Conservation (phyloP, 2,797 vertebrate species). For the Schizopygopsis pylzovi region DNA sequence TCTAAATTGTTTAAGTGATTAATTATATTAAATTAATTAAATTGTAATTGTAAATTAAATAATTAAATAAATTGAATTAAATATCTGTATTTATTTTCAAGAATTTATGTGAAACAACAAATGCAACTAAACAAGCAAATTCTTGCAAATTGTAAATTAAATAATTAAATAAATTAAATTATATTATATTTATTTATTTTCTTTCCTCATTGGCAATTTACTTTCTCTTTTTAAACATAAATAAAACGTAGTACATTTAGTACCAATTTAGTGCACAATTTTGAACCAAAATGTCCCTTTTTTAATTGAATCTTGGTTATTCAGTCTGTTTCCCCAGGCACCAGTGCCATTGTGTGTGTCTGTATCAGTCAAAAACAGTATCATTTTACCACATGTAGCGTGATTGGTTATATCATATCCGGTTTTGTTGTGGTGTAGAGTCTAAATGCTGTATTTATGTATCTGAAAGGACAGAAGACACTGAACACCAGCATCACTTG, state of each 20-base stretch:
- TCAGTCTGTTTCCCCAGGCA: neutral
- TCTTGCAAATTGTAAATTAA: neutral
- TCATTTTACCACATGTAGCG: neutral
- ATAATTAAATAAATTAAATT: neutral
- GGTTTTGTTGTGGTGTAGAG: neutral
- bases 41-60: neutral
- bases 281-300: neutral
- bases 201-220: neutral
- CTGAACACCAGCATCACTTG: constrained; percentile 15
- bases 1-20: neutral
- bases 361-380: neutral
- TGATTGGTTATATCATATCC: neutral
- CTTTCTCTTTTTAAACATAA: neutral
- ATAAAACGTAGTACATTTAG: neutral
- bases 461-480: constrained; percentile 19
- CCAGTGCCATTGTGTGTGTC: neutral
- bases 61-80: too few species aligned
- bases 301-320: neutral
- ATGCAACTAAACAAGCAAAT: neutral
- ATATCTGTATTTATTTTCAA: neutral
- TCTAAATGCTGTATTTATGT: constrained; percentile 25
- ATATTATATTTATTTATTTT: neutral
- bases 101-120: neutral
- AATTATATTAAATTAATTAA: too few species aligned
- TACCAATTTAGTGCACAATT: neutral